Conservation (phyloP, 2,113 vertebrate species). For the Neolamprologus sp. region DNA sequence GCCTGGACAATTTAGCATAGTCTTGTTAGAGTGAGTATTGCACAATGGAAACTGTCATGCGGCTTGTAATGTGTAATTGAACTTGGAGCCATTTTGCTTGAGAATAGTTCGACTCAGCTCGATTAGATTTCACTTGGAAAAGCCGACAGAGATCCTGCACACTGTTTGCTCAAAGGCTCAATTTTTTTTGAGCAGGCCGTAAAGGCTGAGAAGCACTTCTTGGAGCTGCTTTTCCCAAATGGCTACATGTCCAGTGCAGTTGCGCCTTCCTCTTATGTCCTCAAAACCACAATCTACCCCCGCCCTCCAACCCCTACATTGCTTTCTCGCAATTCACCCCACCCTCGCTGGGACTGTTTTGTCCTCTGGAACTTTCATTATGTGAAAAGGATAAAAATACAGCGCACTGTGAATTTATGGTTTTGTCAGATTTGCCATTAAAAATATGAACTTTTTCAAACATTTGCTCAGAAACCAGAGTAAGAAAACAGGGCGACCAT, state of each 20-base stretch:
- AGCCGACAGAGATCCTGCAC: constrained; percentile 20
- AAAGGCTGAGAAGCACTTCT: not conserved
- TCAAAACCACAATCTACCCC: constrained; percentile 54
- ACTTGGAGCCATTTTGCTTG: constrained; percentile 63
- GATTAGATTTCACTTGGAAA: constrained; percentile 63
- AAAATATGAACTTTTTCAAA: constrained; percentile 72
- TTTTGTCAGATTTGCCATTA: constrained; percentile 59
- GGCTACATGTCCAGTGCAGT: constrained; percentile 44
- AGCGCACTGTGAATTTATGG: constrained; percentile 69
- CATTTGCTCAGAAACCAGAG: constrained; percentile 65
- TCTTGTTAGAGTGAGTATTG: constrained; percentile 59
- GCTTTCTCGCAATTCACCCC: constrained; percentile 41
- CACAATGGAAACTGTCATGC: constrained; percentile 74
- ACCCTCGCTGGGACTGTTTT: constrained; percentile 42
- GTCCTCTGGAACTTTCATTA: constrained; percentile 74
- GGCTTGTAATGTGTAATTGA: constrained; percentile 66
- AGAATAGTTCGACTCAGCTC: constrained; percentile 54
- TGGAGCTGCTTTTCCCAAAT: constrained; percentile 42
- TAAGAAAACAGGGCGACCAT: constrained; percentile 71
- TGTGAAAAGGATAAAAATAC: constrained; percentile 71
- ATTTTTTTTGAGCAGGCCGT: not conserved
- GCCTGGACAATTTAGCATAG: constrained; percentile 56
- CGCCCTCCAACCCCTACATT: constrained; percentile 28
- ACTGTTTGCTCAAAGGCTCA: constrained; percentile 25
- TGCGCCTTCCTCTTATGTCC: constrained; percentile 53